Evolutionary conservation across 2,888 invertebrate species (phyloP), one percentile per base, ranked within the genome.

Genomic region (Stomorhina lunata): DNA sequence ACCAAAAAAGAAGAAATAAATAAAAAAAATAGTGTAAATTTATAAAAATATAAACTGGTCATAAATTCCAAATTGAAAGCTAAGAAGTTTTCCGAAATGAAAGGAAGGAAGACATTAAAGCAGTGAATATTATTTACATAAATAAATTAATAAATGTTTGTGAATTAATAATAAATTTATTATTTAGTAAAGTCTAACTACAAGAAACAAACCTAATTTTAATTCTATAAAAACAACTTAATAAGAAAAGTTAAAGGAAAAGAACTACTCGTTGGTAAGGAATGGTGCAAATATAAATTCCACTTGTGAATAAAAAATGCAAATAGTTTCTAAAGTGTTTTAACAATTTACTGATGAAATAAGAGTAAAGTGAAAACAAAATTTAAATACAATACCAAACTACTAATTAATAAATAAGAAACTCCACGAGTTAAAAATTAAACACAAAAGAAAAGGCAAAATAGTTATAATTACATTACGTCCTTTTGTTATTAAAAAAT

Each of bases 251-350:
- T 25, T 27, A 1, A 29, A 27, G 4, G 27, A 15, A 32, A 50
- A 34, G 9, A 25, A 69, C 9, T 61, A 43, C 12, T 25, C 20
- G 32, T 29, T 34, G n/a, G n/a, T n/a, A n/a, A 29, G 29, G 6
- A 63, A 72, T 66, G 57, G 57, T 72, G 71, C 48, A 50, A 61
- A 59, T n/a, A n/a, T n/a, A n/a, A 69, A 48, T 50, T 66, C 65
- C 34, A 71, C 32, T 37, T 63, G 29, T 34, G 34, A 63, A 71
- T n/a, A n/a, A n/a, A n/a, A n/a, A n/a, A n/a, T n/a, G 53, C 57
- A 5, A 32, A 15, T 32, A 55, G n/a, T 25, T 15, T 17, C 43
- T 59, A 37, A 15, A 15, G 20, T 65, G 45, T 57, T 63, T 66
- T 69, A 34, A 50, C 55, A 75, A 15, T 50, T 65, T 50, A 17